phyloP scores from a whole-genome alignment of 2,797 vertebrate genomes.

The Coregonus ussuriensis region DNA sequence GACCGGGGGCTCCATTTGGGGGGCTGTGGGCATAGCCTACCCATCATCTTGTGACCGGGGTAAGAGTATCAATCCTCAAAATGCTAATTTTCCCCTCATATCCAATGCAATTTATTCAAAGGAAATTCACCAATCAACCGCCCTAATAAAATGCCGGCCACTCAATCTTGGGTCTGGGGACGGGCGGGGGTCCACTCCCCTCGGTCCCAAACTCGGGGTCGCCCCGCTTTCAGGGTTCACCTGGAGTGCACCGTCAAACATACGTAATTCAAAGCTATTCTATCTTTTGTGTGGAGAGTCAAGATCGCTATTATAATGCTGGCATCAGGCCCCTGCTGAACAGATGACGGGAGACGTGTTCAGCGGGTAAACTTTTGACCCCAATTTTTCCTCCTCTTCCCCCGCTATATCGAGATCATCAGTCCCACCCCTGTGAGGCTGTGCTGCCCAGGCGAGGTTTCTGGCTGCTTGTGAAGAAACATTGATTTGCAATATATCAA shows the following conservation, averaged over 20 bases:
- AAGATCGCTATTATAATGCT: constrained; percentile 96
- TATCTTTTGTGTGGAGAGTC: constrained; percentile 98
- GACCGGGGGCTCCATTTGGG: constrained; percentile 61
- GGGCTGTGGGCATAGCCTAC: constrained; percentile 59
- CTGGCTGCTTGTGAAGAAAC: constrained; percentile 48
- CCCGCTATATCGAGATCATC: constrained; percentile 75
- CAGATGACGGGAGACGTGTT: constrained; percentile 94
- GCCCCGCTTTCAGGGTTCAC: constrained; percentile 94
- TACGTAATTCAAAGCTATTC: constrained; percentile 96
- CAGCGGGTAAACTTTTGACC: constrained; percentile 98
- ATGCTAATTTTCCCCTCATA: constrained; percentile 77
- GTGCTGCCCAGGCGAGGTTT: constrained; percentile 20
- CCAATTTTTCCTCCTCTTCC: constrained; percentile 85
- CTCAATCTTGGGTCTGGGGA: constrained; percentile 77
- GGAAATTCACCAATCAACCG: constrained; percentile 80
- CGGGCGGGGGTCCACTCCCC: constrained; percentile 85
- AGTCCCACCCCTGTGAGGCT: constrained; percentile 50
- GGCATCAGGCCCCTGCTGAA: constrained; percentile 94
- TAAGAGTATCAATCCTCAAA: constrained; percentile 77
- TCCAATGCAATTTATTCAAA: constrained; percentile 82
- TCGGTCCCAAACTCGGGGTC: constrained; percentile 91
- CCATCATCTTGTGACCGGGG: constrained; percentile 76
- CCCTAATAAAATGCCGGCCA: constrained; percentile 79
- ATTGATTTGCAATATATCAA: constrained; percentile 46
- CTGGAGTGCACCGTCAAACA: constrained; percentile 95